Evolutionary conservation across 1,140 invertebrate genomes (phyloP).

Genomic region (roundworm (Caenorhabditis elegans)): DNA sequence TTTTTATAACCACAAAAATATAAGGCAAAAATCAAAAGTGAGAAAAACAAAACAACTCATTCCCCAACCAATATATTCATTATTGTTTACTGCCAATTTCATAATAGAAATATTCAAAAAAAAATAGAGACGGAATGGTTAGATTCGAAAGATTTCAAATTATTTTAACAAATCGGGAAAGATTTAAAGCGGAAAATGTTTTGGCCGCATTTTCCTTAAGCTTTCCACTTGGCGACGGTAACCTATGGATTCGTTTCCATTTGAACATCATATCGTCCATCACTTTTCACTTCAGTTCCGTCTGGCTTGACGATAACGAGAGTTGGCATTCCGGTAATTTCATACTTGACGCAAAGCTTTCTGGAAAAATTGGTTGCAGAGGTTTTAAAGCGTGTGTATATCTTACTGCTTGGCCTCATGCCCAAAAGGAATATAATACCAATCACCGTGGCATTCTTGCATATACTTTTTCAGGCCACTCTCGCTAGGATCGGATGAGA

Average conservation of each 20-base stretch:
- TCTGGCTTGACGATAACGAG: constrained; percentile 75
- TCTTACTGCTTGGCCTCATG: constrained; percentile 38
- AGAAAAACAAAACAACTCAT: too few relatives aligned
- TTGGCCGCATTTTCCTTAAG: too few relatives aligned
- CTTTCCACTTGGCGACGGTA: constrained; percentile 27
- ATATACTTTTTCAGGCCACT: constrained; percentile 65
- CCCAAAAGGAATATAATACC: constrained; percentile 63
- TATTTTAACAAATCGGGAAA: too few relatives aligned
- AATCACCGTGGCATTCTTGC: constrained; percentile 67
- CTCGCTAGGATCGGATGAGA: constrained; percentile 65
- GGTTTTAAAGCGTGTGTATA: not conserved
- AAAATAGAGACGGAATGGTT: not conserved
- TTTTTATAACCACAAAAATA: too few relatives aligned
- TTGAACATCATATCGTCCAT: constrained; percentile 71
- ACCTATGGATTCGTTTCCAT: constrained; percentile 31
- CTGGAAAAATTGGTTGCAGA: constrained; percentile 38
- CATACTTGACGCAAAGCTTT: constrained; percentile 73
- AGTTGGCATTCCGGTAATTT: constrained; percentile 76
- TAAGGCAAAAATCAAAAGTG: too few relatives aligned
- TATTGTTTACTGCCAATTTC: constrained; percentile 3
- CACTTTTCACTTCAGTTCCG: constrained; percentile 72
- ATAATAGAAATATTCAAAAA: not conserved
- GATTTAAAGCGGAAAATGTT: too few relatives aligned
- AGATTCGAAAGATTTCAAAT: not conserved
- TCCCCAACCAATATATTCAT: constrained; percentile 8